Evolutionary conservation across 2,113 vertebrate species (phyloP).

Genomic region (Protobothrops flavoviridis): DNA sequence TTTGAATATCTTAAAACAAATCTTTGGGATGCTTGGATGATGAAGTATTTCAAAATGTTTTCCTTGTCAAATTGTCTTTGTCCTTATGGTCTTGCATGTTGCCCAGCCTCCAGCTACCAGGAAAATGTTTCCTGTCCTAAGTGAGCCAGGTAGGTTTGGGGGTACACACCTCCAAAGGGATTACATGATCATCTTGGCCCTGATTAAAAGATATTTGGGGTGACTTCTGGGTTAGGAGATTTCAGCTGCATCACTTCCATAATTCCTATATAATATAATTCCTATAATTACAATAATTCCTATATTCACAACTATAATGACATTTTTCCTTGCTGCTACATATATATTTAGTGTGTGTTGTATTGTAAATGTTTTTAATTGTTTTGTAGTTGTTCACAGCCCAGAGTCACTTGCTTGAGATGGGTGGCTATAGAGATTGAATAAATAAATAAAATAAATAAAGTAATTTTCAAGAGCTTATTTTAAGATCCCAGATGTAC

Average conservation of each 20-base stretch:
- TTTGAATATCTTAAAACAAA: neutral
- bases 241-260: neutral
- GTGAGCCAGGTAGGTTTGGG: neutral
- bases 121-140: neutral
- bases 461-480: neutral
- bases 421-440: neutral
- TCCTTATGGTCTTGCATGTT: neutral
- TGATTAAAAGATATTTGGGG: neutral
- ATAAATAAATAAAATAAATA: neutral
- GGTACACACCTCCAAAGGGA: neutral
- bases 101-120: neutral
- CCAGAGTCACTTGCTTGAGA: neutral
- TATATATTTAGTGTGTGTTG: neutral
- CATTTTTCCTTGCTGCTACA: neutral
- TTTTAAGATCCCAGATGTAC: neutral
- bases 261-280: neutral
- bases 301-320: neutral
- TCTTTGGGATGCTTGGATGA: neutral
- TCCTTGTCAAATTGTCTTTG: neutral
- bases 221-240: neutral
- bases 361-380: neutral
- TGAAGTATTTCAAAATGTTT: neutral
- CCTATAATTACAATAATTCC: neutral
- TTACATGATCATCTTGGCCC: neutral
- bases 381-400: neutral